These are phyloP conservation scores for Pseudomyrmex dendroicus DNA, from an alignment of 1,140 invertebrate species.

Conservation along the genomic window DNA sequence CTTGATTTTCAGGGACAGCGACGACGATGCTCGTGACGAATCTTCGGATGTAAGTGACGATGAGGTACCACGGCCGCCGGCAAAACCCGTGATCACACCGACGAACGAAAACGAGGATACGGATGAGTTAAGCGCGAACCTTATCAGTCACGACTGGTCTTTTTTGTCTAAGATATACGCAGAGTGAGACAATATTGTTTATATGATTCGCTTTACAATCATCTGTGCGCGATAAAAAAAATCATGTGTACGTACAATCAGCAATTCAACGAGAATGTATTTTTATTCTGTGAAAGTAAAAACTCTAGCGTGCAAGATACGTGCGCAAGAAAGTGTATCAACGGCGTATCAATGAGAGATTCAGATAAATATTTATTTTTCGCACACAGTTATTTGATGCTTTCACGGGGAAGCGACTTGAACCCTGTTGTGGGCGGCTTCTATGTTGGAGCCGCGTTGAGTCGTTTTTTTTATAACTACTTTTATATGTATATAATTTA, in stretches of 20 bases:
- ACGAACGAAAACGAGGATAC: slow-evolving; percentile 32
- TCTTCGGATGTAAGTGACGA: slow-evolving; percentile 49
- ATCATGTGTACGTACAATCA: not conserved
- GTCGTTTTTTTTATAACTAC: too few relatives aligned
- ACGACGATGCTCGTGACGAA: slow-evolving; percentile 33
- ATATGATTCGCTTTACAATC: not conserved
- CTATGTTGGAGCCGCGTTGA: too few relatives aligned
- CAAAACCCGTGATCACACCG: slow-evolving; percentile 3
- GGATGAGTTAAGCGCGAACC: slow-evolving; percentile 59
- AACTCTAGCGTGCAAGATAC: not conserved
- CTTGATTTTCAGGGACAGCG: slow-evolving; percentile 24
- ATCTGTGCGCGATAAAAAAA: not conserved
- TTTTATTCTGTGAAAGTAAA: too few relatives aligned
- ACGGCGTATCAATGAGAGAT: not conserved
- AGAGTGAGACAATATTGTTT: slow-evolving; percentile 17
- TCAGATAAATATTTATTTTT: not conserved
- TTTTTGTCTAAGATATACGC: slow-evolving; percentile 77
- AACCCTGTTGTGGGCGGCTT: too few relatives aligned
- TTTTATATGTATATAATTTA: too few relatives aligned
- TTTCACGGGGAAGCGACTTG: too few relatives aligned
- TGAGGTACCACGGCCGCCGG: slow-evolving; percentile 20
- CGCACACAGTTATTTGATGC: too few relatives aligned
- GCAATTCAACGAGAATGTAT: not conserved
- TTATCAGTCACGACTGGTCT: slow-evolving; percentile 77
- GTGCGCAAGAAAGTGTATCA: not conserved